These are phyloP conservation scores for Halcyon senegalensis DNA, from an alignment of 2,113 vertebrate genomes.

Conservation along the genomic window DNA sequence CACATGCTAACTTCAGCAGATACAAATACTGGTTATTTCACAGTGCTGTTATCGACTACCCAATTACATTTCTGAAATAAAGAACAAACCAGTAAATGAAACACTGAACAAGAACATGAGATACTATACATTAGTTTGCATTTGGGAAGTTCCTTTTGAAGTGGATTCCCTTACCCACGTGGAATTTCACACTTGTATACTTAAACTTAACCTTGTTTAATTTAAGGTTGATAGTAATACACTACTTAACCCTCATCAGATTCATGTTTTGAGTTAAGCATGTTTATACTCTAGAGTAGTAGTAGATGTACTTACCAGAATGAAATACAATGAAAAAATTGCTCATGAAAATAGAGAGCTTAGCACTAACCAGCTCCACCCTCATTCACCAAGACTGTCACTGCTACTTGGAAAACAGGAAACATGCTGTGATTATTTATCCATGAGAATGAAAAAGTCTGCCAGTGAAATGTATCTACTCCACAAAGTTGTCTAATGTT, in stretches of 20 bases:
- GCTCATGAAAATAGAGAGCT: not conserved
- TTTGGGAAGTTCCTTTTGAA: not conserved
- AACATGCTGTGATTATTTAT: not conserved
- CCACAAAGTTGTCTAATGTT: not conserved
- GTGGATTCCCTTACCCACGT: not conserved
- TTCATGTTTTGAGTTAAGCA: not conserved
- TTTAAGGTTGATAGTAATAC: not conserved
- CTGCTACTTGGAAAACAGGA: not conserved
- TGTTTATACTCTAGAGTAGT: not conserved
- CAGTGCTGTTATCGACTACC: not conserved
- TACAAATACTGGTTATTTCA: not conserved
- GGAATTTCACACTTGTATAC: not conserved
- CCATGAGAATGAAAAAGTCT: not conserved
- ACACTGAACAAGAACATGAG: not conserved
- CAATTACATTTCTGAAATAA: not conserved
- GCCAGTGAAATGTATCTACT: not conserved
- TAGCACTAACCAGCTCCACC: not conserved
- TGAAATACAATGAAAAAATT: not conserved
- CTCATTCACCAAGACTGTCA: not conserved
- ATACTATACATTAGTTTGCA: not conserved
- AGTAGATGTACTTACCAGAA: not conserved
- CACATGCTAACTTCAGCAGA: not conserved
- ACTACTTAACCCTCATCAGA: not conserved
- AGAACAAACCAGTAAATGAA: not conserved
- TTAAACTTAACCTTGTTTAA: not conserved